These are phyloP conservation scores for Rhincodon typus DNA, from an alignment of 2,797 vertebrate species.

Conservation along the genomic window DNA sequence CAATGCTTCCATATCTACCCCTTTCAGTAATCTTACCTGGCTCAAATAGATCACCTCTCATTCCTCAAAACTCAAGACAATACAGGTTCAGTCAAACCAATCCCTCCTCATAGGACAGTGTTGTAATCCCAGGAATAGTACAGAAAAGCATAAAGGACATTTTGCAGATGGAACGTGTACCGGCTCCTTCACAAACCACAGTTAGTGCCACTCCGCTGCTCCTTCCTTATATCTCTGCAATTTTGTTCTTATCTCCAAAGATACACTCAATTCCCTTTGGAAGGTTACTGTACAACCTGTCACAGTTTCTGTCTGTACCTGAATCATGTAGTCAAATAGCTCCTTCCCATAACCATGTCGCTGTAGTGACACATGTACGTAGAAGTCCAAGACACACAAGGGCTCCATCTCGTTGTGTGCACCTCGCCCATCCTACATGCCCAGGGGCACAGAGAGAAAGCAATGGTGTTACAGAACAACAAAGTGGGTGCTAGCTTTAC, in stretches of 20 bases:
- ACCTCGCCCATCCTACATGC: conserved; percentile 68
- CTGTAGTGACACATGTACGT: conserved; percentile 73
- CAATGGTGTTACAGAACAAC: not conserved
- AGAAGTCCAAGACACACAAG: conserved; percentile 82
- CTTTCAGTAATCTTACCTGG: too few species aligned
- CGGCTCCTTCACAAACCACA: not conserved
- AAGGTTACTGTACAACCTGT: not conserved
- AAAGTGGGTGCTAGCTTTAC: not conserved
- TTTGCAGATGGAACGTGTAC: not conserved
- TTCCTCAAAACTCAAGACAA: too few species aligned
- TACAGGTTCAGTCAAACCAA: too few species aligned
- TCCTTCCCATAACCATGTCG: conserved; percentile 77
- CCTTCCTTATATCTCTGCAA: not conserved
- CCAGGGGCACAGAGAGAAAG: conserved; percentile 38
- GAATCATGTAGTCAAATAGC: conserved; percentile 80
- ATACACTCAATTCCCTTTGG: not conserved
- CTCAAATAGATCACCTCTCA: too few species aligned
- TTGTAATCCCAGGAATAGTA: too few species aligned
- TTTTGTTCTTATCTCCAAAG: not conserved
- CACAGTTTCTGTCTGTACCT: conserved; percentile 55
- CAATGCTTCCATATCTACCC: too few species aligned
- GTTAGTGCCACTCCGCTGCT: not conserved
- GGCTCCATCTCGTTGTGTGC: conserved; percentile 81
- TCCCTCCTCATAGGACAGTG: too few species aligned
- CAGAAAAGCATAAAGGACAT: not conserved